Evolutionary conservation across 92 coral and sea anemone genomes (phyloP).

Genomic region (Galaxea fascicularis): DNA sequence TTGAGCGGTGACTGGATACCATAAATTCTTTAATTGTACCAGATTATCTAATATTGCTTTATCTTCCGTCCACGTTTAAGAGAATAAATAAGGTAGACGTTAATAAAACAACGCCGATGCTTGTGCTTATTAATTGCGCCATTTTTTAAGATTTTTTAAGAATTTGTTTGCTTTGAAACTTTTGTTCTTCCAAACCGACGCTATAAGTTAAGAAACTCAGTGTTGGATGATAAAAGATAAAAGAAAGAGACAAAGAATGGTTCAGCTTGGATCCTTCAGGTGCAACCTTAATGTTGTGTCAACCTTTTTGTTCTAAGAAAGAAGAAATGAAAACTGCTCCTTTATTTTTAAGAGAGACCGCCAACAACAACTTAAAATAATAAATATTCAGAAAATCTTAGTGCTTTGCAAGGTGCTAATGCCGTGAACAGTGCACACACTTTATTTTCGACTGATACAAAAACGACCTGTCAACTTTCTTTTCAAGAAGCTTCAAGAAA

Average conservation of each 20-base stretch:
- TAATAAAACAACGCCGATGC: slow-evolving; percentile 20
- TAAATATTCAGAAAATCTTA: background rate
- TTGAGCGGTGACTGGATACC: background rate
- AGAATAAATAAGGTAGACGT: slow-evolving; percentile 2
- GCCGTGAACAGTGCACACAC: background rate
- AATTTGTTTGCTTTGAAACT: slow-evolving; percentile 21
- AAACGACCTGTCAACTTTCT: background rate
- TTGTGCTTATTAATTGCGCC: slow-evolving; percentile 14
- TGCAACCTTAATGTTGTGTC: background rate
- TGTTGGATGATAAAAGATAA: background rate
- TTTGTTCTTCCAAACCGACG: slow-evolving; percentile 29
- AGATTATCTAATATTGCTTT: slow-evolving; percentile 26
- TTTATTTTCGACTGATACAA: background rate
- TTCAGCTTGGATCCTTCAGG: background rate
- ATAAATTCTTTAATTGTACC: background rate
- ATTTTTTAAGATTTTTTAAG: slow-evolving; percentile 24
- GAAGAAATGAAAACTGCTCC: background rate
- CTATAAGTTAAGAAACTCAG: background rate
- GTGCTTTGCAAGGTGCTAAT: slow-evolving; percentile 10
- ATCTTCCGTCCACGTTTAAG: background rate
- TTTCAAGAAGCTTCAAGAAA: background rate
- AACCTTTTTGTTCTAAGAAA: too few relatives aligned
- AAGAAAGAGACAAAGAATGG: background rate
- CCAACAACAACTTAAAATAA: background rate
- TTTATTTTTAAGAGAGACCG: background rate